Conservation (phyloP, 2,797 vertebrate species). For the Anas bahamensis region DNA sequence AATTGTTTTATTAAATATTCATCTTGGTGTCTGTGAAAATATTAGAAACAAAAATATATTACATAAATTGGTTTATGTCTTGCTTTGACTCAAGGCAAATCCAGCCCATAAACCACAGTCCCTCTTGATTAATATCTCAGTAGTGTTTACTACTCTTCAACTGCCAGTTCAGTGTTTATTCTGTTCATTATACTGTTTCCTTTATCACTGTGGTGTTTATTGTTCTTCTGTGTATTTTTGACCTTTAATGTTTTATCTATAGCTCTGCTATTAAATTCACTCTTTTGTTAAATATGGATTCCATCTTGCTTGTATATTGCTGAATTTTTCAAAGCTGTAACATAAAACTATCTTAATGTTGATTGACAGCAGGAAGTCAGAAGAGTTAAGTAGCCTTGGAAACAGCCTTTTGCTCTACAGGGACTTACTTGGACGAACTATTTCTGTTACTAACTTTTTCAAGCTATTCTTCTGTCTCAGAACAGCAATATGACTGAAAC, state of each 20-base stretch:
- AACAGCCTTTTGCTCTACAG: neutral
- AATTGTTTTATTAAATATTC: conserved; percentile 81
- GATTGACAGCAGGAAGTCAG: neutral
- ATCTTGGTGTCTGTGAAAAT: conserved; percentile 75
- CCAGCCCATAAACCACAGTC: conserved; percentile 63
- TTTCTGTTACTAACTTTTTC: neutral
- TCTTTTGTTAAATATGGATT: neutral
- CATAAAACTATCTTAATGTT: neutral
- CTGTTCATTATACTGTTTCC: conserved; percentile 72
- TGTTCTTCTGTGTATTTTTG: conserved; percentile 75
- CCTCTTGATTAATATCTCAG: conserved; percentile 74
- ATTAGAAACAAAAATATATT: conserved; percentile 75
- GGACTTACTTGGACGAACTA: neutral
- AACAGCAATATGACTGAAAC: neutral
- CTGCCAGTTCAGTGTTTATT: conserved; percentile 70
- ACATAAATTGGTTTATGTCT: conserved; percentile 74
- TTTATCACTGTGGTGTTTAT: conserved; percentile 69
- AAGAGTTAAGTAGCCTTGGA: neutral
- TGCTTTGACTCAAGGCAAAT: conserved; percentile 62
- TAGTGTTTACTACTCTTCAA: conserved; percentile 53
- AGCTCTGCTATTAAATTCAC: conserved; percentile 44
- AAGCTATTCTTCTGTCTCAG: neutral
- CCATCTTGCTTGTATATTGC: neutral
- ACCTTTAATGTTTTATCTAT: conserved; percentile 73
- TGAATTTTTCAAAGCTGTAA: conserved; percentile 1